A percentile compares a stretch with the other conserved stretches of the same genome.
phyloP scores from a whole-genome alignment of 2,888 invertebrate species.

The Galerucella pusilla region DNA sequence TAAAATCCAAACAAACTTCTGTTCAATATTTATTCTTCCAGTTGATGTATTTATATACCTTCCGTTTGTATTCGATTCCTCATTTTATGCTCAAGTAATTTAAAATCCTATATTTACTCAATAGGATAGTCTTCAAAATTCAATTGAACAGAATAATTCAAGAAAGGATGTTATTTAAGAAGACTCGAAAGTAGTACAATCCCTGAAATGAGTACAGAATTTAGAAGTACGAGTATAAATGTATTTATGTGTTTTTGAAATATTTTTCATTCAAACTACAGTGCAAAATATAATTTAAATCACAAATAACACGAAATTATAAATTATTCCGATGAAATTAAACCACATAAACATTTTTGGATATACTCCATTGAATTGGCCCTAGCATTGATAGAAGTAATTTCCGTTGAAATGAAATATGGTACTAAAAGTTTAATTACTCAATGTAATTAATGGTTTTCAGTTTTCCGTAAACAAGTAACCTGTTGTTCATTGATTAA shows the following conservation, averaged over 20 bases:
- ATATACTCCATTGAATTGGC: too few relatives aligned
- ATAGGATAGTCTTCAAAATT: neutral
- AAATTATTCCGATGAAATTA: too few relatives aligned
- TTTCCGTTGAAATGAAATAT: too few relatives aligned
- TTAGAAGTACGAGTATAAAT: neutral
- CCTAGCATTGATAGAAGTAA: too few relatives aligned
- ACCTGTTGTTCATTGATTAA: too few relatives aligned
- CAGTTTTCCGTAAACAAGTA: too few relatives aligned
- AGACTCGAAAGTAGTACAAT: neutral
- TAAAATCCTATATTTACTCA: neutral
- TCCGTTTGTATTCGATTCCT: neutral
- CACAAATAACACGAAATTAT: too few relatives aligned
- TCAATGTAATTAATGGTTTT: too few relatives aligned
- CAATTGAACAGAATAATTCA: neutral
- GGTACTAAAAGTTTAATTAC: too few relatives aligned
- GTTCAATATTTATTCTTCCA: neutral
- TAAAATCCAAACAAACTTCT: too few relatives aligned
- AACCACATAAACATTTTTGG: too few relatives aligned
- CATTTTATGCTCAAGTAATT: neutral
- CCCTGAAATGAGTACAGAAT: neutral
- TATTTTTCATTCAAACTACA: neutral
- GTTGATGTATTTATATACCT: constrained; percentile 1
- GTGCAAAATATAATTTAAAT: neutral
- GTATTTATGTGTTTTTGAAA: neutral
- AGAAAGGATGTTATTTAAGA: neutral